These are phyloP conservation scores for Pseudanteris insignis DNA, from an alignment of 2,888 invertebrate species.

Conservation along the genomic window DNA sequence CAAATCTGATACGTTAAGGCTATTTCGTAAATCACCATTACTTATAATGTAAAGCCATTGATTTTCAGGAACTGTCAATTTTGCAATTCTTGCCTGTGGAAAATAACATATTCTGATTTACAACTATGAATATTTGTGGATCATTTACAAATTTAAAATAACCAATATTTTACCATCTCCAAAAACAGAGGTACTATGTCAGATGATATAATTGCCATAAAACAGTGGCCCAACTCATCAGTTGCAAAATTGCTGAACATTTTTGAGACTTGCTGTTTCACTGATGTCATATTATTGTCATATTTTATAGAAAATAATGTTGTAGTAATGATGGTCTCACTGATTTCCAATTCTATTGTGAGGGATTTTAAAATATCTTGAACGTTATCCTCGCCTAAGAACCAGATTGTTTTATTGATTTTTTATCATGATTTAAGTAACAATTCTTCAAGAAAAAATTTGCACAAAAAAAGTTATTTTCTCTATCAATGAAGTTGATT, in stretches of 20 bases:
- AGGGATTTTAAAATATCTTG: constrained; percentile 13
- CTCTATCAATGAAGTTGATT: no score
- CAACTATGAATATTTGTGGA: no score
- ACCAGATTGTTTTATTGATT: no score
- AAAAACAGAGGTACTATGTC: constrained; percentile 74
- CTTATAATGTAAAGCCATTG: constrained; percentile 86
- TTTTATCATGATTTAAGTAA: no score
- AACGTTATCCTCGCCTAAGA: constrained; percentile 11
- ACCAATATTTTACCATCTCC: constrained; percentile 67
- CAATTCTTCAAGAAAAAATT: no score
- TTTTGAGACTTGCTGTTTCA: constrained; percentile 67
- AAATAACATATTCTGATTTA: no score
- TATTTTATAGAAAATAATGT: constrained; percentile 70
- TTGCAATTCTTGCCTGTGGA: constrained; percentile 72
- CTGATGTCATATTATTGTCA: constrained; percentile 67
- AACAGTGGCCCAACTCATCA: constrained; percentile 70
- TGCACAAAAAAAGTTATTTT: no score
- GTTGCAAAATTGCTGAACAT: constrained; percentile 68
- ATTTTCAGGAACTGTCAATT: constrained; percentile 76
- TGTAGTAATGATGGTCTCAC: constrained; percentile 67
- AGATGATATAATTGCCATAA: constrained; percentile 73
- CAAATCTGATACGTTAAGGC: constrained; percentile 69
- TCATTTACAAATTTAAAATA: no score
- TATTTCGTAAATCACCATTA: constrained; percentile 68
- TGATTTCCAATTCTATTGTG: constrained; percentile 65